Conservation (phyloP, 2,797 vertebrate species). For the Microctenopoma steveboyesi region DNA sequence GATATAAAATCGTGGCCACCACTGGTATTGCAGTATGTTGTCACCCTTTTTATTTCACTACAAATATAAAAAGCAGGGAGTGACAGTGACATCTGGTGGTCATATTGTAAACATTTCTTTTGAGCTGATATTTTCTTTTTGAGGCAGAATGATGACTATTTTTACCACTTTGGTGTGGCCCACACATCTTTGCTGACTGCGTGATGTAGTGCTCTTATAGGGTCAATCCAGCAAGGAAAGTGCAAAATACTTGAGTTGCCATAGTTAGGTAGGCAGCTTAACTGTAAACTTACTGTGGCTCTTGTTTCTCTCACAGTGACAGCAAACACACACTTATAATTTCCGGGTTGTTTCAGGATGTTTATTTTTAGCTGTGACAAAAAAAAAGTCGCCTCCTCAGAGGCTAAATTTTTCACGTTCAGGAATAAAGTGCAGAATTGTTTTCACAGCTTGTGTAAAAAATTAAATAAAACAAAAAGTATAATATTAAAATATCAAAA, state of each 20-base stretch:
- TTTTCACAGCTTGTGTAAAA: slow-evolving; percentile 89
- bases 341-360: slow-evolving; percentile 69
- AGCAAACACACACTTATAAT: not conserved
- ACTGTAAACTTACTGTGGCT: too few species aligned
- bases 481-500: slow-evolving; percentile 78
- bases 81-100: slow-evolving; percentile 66
- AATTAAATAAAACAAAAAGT: slow-evolving; percentile 75
- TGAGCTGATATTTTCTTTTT: not conserved
- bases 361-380: slow-evolving; percentile 85
- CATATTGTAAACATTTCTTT: slow-evolving; percentile 5
- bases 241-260: not conserved
- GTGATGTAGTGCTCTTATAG: not conserved
- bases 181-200: slow-evolving; percentile 6
- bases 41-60: not conserved
- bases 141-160: not conserved
- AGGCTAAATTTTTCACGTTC: slow-evolving; percentile 78
- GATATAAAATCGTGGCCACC: too few species aligned
- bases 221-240: not conserved
- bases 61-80: not conserved
- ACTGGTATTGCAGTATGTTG: too few species aligned
- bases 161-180: slow-evolving; percentile 15
- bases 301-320: not conserved
- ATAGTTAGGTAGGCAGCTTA: not conserved
- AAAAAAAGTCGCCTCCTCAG: slow-evolving; percentile 75
- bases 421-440: slow-evolving; percentile 87